These are phyloP conservation scores for Thrips palmi DNA, from an alignment of 1,140 invertebrate species.

Conservation along the genomic window DNA sequence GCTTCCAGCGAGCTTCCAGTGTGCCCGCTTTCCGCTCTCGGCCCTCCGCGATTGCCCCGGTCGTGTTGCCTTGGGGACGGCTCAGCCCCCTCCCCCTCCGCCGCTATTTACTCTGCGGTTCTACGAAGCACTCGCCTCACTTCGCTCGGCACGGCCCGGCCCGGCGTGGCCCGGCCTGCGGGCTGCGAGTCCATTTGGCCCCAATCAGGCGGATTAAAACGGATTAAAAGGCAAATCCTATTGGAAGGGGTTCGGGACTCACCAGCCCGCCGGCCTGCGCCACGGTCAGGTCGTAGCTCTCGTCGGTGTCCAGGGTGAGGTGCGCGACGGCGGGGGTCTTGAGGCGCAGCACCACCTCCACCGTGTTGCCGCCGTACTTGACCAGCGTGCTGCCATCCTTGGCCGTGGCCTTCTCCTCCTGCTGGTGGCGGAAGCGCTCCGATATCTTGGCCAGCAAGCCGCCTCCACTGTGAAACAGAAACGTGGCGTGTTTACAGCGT, in stretches of 20 bases:
- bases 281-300: constrained; percentile 42
- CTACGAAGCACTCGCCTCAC: too few relatives aligned
- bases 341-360: constrained; percentile 20
- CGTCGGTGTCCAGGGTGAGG: constrained; percentile 41
- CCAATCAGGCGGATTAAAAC: too few relatives aligned
- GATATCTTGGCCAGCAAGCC: constrained; percentile 2
- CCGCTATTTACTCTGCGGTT: too few relatives aligned
- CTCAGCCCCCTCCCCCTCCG: too few relatives aligned
- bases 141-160: too few relatives aligned
- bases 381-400: constrained; percentile 5
- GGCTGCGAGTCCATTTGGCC: too few relatives aligned
- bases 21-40: too few relatives aligned
- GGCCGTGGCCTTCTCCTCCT: not conserved
- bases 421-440: not conserved
- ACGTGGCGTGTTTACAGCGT: not conserved
- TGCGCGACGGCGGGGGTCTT: constrained; percentile 19
- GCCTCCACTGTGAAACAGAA: constrained; percentile 19
- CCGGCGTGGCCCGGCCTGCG: too few relatives aligned
- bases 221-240: too few relatives aligned
- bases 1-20: too few relatives aligned
- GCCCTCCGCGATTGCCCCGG: too few relatives aligned
- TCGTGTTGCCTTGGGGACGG: too few relatives aligned
- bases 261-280: constrained; percentile 25
- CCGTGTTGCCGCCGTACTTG: constrained; percentile 17
- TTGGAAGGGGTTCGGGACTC: constrained; percentile 19